Evolutionary conservation across 2,797 vertebrate species (phyloP).

Genomic region (Acrocephalus scirpaceus): DNA sequence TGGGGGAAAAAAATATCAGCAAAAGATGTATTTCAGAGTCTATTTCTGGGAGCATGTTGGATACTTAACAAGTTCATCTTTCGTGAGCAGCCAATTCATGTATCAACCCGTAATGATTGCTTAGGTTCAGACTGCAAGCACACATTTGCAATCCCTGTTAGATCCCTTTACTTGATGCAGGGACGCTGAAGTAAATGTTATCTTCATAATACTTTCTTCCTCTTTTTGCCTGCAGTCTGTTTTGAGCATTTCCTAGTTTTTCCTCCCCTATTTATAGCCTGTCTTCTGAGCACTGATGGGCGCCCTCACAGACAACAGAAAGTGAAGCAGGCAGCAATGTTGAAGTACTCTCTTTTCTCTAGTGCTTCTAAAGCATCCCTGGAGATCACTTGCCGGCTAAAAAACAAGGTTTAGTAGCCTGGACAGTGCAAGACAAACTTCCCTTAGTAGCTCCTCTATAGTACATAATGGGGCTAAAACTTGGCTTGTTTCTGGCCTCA

Average conservation of each 20-base stretch:
- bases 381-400: not conserved
- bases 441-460: not conserved
- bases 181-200: not conserved
- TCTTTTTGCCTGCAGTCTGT: not conserved
- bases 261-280: not conserved
- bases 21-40: conserved; percentile 3
- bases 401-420: not conserved
- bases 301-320: not conserved
- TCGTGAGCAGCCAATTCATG: not conserved
- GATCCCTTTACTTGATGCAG: not conserved
- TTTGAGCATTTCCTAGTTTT: not conserved
- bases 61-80: conserved; percentile 27
- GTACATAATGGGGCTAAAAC: not conserved
- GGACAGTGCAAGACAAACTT: not conserved
- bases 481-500: not conserved
- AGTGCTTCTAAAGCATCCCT: not conserved
- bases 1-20: not conserved
- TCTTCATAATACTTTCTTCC: not conserved
- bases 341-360: not conserved
- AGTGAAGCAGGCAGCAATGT: not conserved
- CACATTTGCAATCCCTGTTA: not conserved
- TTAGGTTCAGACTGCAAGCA: not conserved
- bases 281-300: not conserved
- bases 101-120: not conserved
- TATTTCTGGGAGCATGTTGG: conserved; percentile 19